These are phyloP conservation scores for Rutpela maculata DNA, from an alignment of 2,888 invertebrate genomes.

Conservation along the genomic window DNA sequence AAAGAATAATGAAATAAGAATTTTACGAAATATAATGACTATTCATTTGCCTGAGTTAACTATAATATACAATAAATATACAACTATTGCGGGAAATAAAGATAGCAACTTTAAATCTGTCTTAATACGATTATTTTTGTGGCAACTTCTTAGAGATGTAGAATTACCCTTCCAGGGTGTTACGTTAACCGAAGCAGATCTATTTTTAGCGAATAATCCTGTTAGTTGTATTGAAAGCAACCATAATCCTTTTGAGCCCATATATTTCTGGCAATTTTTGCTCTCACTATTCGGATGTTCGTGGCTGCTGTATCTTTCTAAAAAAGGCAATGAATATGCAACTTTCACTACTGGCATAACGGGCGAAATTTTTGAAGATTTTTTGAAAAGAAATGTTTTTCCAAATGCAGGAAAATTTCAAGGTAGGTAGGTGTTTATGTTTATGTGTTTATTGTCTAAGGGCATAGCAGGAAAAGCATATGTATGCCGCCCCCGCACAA, in stretches of 20 bases:
- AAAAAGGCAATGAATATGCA: slow-evolving; percentile 63
- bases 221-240: slow-evolving; percentile 73
- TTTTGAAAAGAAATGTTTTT: slow-evolving; percentile 75
- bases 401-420: slow-evolving; percentile 71
- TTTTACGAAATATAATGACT: slow-evolving; percentile 74
- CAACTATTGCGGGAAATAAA: slow-evolving; percentile 70
- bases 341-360: slow-evolving; percentile 74
- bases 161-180: slow-evolving; percentile 74
- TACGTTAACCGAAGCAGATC: slow-evolving; percentile 76
- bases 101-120: slow-evolving; percentile 60
- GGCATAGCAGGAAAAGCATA: no score
- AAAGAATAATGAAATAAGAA: slow-evolving; percentile 72
- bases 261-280: slow-evolving; percentile 80
- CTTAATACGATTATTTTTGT: slow-evolving; percentile 73
- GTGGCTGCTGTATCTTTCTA: slow-evolving; percentile 71
- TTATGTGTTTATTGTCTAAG: no score
- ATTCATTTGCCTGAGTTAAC: slow-evolving; percentile 75
- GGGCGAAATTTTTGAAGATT: slow-evolving; percentile 75
- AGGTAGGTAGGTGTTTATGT: slow-evolving; percentile 42
- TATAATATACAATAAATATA: slow-evolving; percentile 76
- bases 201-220: slow-evolving; percentile 74
- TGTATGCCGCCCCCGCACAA: no score
- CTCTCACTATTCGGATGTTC: slow-evolving; percentile 75
- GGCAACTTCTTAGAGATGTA: slow-evolving; percentile 79
- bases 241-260: slow-evolving; percentile 78